Base-by-base conservation (phyloP, 2,113 vertebrate genomes). In the Tautogolabrus adspersus region DNA sequence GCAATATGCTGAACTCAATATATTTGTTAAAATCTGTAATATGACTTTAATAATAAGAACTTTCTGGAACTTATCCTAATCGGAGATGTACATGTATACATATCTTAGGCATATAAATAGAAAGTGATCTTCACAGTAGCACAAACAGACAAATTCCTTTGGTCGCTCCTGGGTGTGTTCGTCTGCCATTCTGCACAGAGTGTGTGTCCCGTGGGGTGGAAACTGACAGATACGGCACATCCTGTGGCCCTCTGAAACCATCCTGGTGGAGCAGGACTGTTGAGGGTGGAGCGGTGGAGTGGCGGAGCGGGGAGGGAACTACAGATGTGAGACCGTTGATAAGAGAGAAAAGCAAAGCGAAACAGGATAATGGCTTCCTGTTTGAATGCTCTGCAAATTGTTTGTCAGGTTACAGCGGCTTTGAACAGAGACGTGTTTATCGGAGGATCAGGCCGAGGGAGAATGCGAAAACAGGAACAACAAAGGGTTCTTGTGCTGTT, bases 361-460 rank as follows among this genome's bases (percentile, higher is more conserved):
- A 79, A 83, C 91, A 76, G 90, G 85, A 91, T 93, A 94, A 93
- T 87, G 78, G 70, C 88, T 94, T 95, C 94, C 94, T 93, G 93
- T 94, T 93, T 89, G 85, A 90, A 89, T 52, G 89, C 85, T 52
- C 18, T 18, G 30, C 70, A 85, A 79, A 87, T 68, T 84, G 88
- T 89, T 87, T 81, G 80, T 86, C 83, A 77, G 79, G 73, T 86
- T 82, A 54, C 23, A 40, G 79, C 40, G 12, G 81, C 88, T 93
- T 91, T 91, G 86, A 92, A 89, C 61, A 42, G 60, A 38, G 77
- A 67, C 72, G 10, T 67, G 82, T 85, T 91, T 92, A 90, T 91
- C 85, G 30, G 60, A 66, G 61, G 63, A 89, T 91, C 82, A 26
- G 87, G 62, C 42, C 0, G 71, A 23, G 46, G 47, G 77, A 64